Evolutionary conservation across 2,888 invertebrate genomes (phyloP), one percentile per base, ranked within the genome.

Genomic region (Troides oblongomaculatus): DNA sequence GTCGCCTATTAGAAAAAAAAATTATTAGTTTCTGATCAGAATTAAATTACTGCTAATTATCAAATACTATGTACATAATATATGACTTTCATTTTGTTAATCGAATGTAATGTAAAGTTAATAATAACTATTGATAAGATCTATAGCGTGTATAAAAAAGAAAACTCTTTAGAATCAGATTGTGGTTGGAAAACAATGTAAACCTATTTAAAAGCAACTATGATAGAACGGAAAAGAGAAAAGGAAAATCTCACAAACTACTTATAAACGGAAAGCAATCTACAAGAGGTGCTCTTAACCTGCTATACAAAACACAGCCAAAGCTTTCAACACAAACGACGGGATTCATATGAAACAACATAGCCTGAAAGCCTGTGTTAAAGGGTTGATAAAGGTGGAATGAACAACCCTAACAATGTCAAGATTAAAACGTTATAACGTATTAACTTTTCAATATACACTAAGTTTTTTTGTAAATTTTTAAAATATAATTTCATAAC

Each of bases 231-330:
- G 10, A 46, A 46, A 46, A 14, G 12, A 46, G 14, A 12, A 64
- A 62, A 62, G 62, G 57, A 50, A 67, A 67, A 62, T 62, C 62
- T 66, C 58, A 66, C 63, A 43, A 18, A 72, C 66, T 71, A 65
- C 73, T 68, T 72, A 73, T 72, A 71, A 72, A 73, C 81, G 85
- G 79, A 73, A 76, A 74, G 87, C 88, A 82, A 82, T 86, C 84
- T 84, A 79, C 62, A 78, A 85, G 84, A 82, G 86, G 84, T 85
- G 84, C 84, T 84, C 86, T 90, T 89, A 89, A 90, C 89, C 88
- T 79, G 82, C 81, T 81, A 81, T 83, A 82, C 79, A 84, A 87
- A 88, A 84, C 82, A 81, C 73, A 75, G 87, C 84, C 86, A 86
- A 86, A 83, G 83, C 77, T 76, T 75, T 72, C 76, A 72, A 72